A percentile compares a stretch with the other conserved stretches of the same genome.
Evolutionary conservation across 92 coral and sea anemone species (phyloP).

Genomic region (Phenganax stokvisi): DNA sequence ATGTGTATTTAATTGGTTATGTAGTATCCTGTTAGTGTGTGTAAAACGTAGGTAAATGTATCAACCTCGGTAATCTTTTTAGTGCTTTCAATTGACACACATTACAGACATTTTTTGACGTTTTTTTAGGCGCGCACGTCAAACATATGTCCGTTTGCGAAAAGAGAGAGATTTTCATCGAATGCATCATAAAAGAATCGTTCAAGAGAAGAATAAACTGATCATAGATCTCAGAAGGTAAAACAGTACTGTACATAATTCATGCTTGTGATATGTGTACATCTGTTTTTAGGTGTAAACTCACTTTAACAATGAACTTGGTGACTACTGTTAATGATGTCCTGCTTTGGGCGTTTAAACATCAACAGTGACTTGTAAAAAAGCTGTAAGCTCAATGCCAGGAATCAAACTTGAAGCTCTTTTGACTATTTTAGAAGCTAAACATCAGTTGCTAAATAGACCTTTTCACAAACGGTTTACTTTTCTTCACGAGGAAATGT

Average conservation of each 20-base stretch:
- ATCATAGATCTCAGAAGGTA: constrained; percentile 88
- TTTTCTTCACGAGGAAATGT: background rate
- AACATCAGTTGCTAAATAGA: background rate
- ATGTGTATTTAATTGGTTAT: constrained; percentile 19
- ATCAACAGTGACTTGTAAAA: background rate
- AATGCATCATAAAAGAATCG: constrained; percentile 99
- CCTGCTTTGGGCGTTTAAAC: background rate
- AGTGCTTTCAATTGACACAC: too few species aligned
- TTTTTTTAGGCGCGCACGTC: constrained; percentile 67
- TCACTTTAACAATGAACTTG: too few species aligned
- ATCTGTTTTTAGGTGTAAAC: too few species aligned
- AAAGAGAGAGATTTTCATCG: constrained; percentile 98
- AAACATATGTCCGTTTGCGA: constrained; percentile 85
- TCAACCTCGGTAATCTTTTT: background rate
- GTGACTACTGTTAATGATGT: background rate
- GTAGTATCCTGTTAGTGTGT: background rate
- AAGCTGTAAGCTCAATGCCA: background rate
- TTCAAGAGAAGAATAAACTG: constrained; percentile 89
- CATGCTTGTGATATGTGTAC: background rate
- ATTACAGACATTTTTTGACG: background rate
- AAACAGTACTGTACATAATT: background rate
- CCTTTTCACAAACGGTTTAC: background rate
- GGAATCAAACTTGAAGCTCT: background rate
- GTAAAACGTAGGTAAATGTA: background rate
- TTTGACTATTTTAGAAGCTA: too few species aligned